Evolutionary conservation across 2,113 vertebrate genomes (phyloP).

Genomic region (Abramis brama): DNA sequence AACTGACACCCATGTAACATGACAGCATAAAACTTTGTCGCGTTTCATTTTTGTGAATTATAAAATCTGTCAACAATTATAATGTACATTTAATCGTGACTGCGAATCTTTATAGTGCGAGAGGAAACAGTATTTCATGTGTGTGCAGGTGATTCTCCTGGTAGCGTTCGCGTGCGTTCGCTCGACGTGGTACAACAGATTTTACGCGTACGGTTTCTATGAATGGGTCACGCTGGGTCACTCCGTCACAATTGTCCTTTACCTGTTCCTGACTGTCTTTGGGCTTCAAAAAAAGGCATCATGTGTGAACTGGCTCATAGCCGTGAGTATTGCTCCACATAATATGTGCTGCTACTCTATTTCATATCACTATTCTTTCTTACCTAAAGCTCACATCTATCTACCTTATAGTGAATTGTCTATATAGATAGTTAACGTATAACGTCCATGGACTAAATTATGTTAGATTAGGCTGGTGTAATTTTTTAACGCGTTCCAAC

Average conservation of each 20-base stretch:
- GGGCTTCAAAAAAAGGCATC: neutral
- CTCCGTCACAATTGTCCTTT: constrained; percentile 78
- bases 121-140: neutral
- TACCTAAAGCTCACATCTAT: neutral
- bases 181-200: neutral
- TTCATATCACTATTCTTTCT: neutral
- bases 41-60: neutral
- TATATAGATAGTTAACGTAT: neutral
- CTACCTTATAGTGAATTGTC: neutral
- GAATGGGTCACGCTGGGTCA: constrained; percentile 81
- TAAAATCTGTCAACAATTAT: neutral
- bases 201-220: constrained; percentile 77
- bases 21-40: neutral
- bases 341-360: too few species aligned
- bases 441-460: neutral
- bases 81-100: neutral
- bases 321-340: constrained; percentile 70
- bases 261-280: constrained; percentile 77
- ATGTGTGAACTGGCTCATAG: constrained; percentile 77
- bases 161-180: constrained; percentile 78
- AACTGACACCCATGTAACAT: neutral
- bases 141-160: constrained; percentile 76
- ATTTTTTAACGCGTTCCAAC: neutral
- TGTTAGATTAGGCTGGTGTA: neutral
- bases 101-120: too few species aligned